These are phyloP conservation scores for Holcopasites calliopsidis DNA, from an alignment of 1,140 invertebrate genomes.

Conservation along the genomic window DNA sequence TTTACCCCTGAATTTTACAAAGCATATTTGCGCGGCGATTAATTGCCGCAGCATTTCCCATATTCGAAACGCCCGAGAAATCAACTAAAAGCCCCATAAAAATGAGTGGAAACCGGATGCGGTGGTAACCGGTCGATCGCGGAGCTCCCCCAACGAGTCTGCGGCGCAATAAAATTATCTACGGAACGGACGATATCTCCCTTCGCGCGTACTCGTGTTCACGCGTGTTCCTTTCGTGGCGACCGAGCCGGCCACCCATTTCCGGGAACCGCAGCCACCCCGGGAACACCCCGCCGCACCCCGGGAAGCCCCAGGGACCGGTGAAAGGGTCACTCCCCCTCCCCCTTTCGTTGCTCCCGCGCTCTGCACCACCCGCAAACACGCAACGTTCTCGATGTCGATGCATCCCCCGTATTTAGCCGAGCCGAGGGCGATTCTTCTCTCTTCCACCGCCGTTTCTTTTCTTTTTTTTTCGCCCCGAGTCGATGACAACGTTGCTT, in stretches of 20 bases:
- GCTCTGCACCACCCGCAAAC: conserved; percentile 30
- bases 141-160: not conserved
- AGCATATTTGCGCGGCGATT: too few species aligned
- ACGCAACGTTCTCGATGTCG: not conserved
- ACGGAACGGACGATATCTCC: conserved; percentile 13
- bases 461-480: too few species aligned
- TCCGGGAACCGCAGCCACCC: conserved; percentile 61
- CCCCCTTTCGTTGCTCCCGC: not conserved
- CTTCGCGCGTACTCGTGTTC: conserved; percentile 26
- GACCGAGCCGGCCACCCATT: conserved; percentile 40
- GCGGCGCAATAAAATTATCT: conserved; percentile 29
- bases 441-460: conserved; percentile 26
- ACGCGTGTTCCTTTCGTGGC: conserved; percentile 48
- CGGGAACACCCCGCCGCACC: conserved; percentile 31
- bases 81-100: too few species aligned
- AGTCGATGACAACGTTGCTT: conserved; percentile 33
- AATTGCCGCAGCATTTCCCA: too few species aligned
- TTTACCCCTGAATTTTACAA: too few species aligned
- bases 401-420: conserved; percentile 36
- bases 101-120: not conserved
- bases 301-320: conserved; percentile 53
- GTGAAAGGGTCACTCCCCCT: conserved; percentile 26
- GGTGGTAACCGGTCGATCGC: conserved; percentile 6
- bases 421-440: conserved; percentile 4
- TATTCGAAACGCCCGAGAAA: too few species aligned